Percentiles rank a stretch among this genome's conserved stretches.
Conservation (phyloP, 2,888 invertebrate genomes). For the Perdita meconis region DNA sequence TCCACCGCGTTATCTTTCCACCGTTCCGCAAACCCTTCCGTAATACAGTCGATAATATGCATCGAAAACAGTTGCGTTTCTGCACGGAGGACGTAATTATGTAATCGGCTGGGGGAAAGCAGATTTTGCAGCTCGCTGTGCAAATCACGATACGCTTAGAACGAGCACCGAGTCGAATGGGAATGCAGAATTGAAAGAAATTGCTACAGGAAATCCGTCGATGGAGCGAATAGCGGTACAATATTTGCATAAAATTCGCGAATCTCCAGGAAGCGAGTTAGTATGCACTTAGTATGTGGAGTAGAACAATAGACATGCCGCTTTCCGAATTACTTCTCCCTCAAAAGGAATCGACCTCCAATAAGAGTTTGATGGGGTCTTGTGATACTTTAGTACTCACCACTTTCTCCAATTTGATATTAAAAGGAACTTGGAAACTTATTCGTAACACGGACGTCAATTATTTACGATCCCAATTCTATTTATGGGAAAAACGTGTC, state of each 20-base stretch:
- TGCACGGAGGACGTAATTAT: slow-evolving; percentile 35
- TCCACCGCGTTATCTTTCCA: slow-evolving; percentile 34
- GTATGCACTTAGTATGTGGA: slow-evolving; percentile 34
- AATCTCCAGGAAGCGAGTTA: slow-evolving; percentile 3
- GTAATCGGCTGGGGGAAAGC: slow-evolving; percentile 26
- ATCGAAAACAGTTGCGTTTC: slow-evolving; percentile 36
- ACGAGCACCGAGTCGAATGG: background rate
- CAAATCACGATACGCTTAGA: slow-evolving; percentile 1
- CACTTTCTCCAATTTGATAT: background rate
- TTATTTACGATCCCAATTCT: no score
- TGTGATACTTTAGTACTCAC: slow-evolving; percentile 20
- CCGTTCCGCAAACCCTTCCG: slow-evolving; percentile 48
- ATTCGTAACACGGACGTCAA: no score
- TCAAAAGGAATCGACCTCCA: slow-evolving; percentile 34
- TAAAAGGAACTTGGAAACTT: background rate
- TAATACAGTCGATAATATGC: slow-evolving; percentile 45
- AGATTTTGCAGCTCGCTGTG: slow-evolving; percentile 17
- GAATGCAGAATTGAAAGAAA: background rate
- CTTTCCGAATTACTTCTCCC: slow-evolving; percentile 1
- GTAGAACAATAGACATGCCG: slow-evolving; percentile 24
- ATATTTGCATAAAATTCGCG: slow-evolving; percentile 4
- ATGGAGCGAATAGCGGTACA: background rate
- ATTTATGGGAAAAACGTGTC: no score
- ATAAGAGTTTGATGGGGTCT: background rate
- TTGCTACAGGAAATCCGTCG: background rate